Evolutionary conservation across 2,888 invertebrate species (phyloP).

Genomic region (Didymodactylos carnosus): DNA sequence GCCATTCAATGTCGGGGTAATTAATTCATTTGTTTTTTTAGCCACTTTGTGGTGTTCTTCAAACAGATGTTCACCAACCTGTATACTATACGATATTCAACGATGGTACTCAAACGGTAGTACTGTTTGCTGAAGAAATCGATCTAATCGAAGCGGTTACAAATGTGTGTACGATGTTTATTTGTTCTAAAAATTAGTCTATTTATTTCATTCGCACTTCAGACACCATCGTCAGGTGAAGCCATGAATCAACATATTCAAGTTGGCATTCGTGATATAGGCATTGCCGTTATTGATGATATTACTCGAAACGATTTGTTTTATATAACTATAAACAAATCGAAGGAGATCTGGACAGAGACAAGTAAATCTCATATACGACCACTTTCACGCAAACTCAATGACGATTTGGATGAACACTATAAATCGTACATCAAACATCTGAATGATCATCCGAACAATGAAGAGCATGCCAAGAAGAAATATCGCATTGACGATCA

Average conservation of each 20-base stretch:
- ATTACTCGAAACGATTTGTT: neutral
- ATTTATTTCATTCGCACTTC: neutral
- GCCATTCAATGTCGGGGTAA: neutral
- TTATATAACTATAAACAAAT: neutral
- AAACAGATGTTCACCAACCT: conserved; percentile 44
- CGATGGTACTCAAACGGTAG: conserved; percentile 70
- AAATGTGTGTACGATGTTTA: neutral
- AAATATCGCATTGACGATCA: neutral
- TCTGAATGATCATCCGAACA: neutral
- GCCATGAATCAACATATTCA: neutral
- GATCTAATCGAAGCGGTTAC: neutral
- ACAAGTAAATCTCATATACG: neutral
- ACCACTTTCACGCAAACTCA: neutral
- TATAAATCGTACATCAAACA: neutral
- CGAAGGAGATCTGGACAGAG: neutral
- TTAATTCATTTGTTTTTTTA: no score
- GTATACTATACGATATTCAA: conserved; percentile 70
- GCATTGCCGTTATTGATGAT: neutral
- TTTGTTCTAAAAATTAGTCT: neutral
- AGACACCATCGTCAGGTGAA: neutral
- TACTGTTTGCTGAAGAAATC: conserved; percentile 55
- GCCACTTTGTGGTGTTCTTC: conserved; percentile 15
- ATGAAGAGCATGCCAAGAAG: neutral
- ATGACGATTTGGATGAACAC: neutral
- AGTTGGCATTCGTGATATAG: neutral